Base-by-base conservation (phyloP, 64 coral and sea anemone species). In the Platygyra sinensis region DNA sequence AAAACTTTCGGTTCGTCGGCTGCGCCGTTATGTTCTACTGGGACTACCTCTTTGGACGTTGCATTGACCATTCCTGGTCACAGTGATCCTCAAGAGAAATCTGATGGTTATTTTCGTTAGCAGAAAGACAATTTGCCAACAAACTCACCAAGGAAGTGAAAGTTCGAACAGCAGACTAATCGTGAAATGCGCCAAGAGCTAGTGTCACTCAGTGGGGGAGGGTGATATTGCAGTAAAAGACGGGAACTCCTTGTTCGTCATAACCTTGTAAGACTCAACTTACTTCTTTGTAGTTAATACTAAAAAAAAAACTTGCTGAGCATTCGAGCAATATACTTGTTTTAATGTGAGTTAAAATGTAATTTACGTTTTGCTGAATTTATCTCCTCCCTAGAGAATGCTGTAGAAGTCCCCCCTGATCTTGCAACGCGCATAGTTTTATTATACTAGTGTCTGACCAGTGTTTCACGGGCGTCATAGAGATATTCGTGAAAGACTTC, bases 1-100 rank as follows among this genome's bases (percentile, higher is more conserved):
- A 92, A 15, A 33, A 92, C 83, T 69, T 50, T 67, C 8, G 90
- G 73, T 87, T 92, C 90, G 1, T 92, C 90, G 32, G 71, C 52
- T 2, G 31, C 20, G 63, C 72, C 28, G 30, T 25, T 18, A 72
- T 92, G 74, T 38, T 92, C 73, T 0, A 92, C 83, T 60, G 90
- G 22, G 9, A 92, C 90, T 77, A 92, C 31, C 12, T 72, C 73
- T 76, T 49, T 87, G 30, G 90, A 87, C 38, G 81, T 87, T 38
- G 76, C 90, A 92, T 87, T 78, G 76, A 92, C 90, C 90, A 92
- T 92, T 74, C 51, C 90, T 83, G 75, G 82, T 76, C 82, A 76
- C 59, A 61, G 64, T 73, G 67, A 85, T 71, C 60, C 81, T 20
- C 19, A 71, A 24, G 42, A 85, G 36, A 81, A 62, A 62, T 62